phyloP scores from a whole-genome alignment of 2,888 invertebrate genomes.

The Sthenelais limicola region DNA sequence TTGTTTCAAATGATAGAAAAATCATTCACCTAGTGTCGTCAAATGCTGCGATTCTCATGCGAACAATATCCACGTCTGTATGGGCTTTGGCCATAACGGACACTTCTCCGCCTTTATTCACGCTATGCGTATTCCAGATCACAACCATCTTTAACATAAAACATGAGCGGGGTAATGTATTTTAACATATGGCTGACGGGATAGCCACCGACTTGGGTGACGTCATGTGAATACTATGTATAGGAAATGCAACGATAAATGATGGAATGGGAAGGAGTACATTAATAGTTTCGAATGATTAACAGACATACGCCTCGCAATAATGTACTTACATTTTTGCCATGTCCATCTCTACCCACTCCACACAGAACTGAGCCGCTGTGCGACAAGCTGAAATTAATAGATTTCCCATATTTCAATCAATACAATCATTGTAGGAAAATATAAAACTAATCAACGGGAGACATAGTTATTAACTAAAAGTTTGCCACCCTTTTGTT shows the following conservation, averaged over 20 bases:
- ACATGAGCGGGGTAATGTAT: too few species aligned
- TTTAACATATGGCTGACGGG: too few species aligned
- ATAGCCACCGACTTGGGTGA: too few species aligned
- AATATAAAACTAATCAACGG: too few species aligned
- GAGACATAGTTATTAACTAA: too few species aligned
- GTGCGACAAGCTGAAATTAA: conserved; percentile 59
- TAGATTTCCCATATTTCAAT: too few species aligned
- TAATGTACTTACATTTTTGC: conserved; percentile 66
- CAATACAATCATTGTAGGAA: too few species aligned
- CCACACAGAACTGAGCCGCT: conserved; percentile 70
- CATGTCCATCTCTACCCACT: conserved; percentile 70
- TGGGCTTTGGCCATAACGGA: conserved; percentile 70
- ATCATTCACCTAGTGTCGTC: conserved; percentile 63
- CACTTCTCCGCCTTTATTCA: conserved; percentile 63
- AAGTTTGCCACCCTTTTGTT: too few species aligned
- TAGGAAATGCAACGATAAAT: too few species aligned
- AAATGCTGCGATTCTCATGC: conserved; percentile 67
- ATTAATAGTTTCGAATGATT: neutral
- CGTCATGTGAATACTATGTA: too few species aligned
- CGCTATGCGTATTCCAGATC: conserved; percentile 68
- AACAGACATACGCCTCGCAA: neutral
- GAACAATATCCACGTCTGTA: conserved; percentile 68
- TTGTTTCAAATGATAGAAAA: neutral
- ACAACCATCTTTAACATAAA: conserved; percentile 72
- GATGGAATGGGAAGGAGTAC: neutral